Base-by-base conservation (phyloP, 2,888 invertebrate genomes). In the Digitonthophagus gazella region DNA sequence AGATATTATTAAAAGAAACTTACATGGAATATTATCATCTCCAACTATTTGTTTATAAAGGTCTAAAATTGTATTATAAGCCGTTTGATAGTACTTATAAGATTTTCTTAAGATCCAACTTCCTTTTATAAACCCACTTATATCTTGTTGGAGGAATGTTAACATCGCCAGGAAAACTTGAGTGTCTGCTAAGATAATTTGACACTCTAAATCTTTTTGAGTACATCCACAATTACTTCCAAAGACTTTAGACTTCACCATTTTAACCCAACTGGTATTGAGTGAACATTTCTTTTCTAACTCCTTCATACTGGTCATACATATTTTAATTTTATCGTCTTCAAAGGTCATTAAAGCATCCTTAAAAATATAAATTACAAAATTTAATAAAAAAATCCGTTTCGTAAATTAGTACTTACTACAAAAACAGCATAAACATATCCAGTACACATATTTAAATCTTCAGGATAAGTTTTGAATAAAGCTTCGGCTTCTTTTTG, bases 291-390 rank as follows among this genome's bases (percentile, higher is more conserved):
- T 71, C 58, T 61, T 69, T 18, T 71, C 71, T 16, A 68, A 11
- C 72, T 88, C 88, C 73, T 86, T 86, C 44, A 91, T 80, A 5
- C 85, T 81, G 67, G 83, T 79, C 71, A 86, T 82, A 1, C 90
- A 89, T 72, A 85, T 82, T 19, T 83, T 83, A 19, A 91, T 83
- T 79, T 88, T 89, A 55, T 89, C 89, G 15, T 90, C 89, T 79
- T 91, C 90, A 78, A 89, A 90, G 6, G 89, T 88, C 87, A 90
- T 89, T 65, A 90, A 77, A 0, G 90, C 90, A 82, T 90, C 89
- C 90, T 90, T 75, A 58, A 82, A 81, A 67, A 65, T 67, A 72
- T 16, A 55, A 14, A 1, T 57, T 15, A 66, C n/a, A 18, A 16
- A 2, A 15, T 16, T 56, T 19, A 15, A 55, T 56, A n/a, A 2